phyloP scores from a whole-genome alignment of 2,888 invertebrate genomes.

The Phyto melanocephala region DNA sequence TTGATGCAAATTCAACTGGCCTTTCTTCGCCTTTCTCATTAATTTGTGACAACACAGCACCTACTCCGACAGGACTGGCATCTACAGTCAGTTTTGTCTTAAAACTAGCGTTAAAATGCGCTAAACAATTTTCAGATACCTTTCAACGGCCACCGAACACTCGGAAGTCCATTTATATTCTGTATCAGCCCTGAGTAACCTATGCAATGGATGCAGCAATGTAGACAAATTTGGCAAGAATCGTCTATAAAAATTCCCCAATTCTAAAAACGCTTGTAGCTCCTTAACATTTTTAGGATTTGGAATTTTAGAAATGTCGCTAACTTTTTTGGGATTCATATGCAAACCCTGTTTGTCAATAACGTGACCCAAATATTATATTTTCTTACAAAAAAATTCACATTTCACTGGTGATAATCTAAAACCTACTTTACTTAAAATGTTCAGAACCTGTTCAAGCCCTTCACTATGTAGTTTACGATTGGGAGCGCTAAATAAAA shows the following conservation, averaged over 20 bases:
- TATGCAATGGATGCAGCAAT: conserved; percentile 11
- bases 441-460: conserved; percentile 67
- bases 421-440: conserved; percentile 67
- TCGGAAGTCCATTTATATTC: conserved; percentile 67
- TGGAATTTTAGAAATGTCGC: conserved; percentile 64
- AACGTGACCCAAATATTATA: conserved; percentile 69
- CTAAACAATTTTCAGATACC: conserved; percentile 49
- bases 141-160: conserved; percentile 70
- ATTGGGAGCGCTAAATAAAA: conserved; percentile 69
- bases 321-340: conserved; percentile 69
- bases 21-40: conserved; percentile 71
- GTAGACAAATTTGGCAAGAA: conserved; percentile 31
- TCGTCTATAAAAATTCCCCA: conserved; percentile 48
- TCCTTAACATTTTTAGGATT: conserved; percentile 63
- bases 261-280: conserved; percentile 68
- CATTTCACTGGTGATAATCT: conserved; percentile 68
- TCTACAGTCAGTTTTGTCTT: conserved; percentile 67
- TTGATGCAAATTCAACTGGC: conserved; percentile 74
- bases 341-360: conserved; percentile 71
- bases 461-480: conserved; percentile 66
- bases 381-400: conserved; percentile 67
- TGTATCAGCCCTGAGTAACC: conserved; percentile 13
- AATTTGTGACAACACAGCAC: conserved; percentile 72
- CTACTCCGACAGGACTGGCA: conserved; percentile 67
- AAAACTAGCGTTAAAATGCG: conserved; percentile 67